These are phyloP conservation scores for Macrochelys suwanniensis DNA, from an alignment of 2,797 vertebrate genomes.

Conservation along the genomic window DNA sequence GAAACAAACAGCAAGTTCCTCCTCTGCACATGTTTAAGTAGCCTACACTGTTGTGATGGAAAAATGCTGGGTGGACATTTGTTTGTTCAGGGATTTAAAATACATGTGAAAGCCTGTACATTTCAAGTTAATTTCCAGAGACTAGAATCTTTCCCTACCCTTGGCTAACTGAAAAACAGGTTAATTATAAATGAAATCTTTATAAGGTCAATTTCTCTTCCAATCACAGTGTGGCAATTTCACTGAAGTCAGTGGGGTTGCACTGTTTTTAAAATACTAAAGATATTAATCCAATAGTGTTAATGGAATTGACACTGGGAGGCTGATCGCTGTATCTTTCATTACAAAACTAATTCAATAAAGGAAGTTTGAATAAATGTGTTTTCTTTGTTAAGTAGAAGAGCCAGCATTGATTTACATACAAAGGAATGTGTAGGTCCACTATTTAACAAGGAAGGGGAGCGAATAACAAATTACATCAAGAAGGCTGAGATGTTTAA, in stretches of 20 bases:
- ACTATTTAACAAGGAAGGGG: no score
- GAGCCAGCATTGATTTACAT: neutral
- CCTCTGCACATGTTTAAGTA: neutral
- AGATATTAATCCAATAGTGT: neutral
- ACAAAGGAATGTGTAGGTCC: neutral
- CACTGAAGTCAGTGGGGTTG: neutral
- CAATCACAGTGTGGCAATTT: neutral
- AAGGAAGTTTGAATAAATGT: neutral
- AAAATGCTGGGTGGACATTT: fast-evolving
- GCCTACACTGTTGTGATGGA: fast-evolving
- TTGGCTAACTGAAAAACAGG: neutral
- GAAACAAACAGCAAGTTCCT: neutral
- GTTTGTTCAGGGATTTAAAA: neutral
- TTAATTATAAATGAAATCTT: neutral
- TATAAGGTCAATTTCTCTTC: neutral
- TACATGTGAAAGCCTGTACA: neutral
- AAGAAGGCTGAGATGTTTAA: no score
- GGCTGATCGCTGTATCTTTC: neutral
- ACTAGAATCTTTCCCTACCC: neutral
- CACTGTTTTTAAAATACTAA: neutral
- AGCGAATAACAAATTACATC: no score
- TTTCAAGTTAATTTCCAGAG: neutral
- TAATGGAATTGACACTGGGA: fast-evolving
- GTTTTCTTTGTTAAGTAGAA: neutral
- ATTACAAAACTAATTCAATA: neutral